Base-by-base conservation (phyloP, 1,140 invertebrate genomes). In the Eurosta solidaginis region DNA sequence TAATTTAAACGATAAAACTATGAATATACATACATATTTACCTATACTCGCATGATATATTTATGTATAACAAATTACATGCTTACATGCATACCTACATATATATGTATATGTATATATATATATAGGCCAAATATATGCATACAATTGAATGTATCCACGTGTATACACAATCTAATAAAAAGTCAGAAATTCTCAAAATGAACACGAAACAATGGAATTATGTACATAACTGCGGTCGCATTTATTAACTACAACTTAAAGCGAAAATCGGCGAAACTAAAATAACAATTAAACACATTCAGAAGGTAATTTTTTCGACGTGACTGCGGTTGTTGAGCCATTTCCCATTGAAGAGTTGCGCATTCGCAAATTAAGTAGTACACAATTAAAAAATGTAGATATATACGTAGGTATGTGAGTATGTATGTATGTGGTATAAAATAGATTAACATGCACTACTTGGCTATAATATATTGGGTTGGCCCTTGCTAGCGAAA, bases 261-360 rank as follows among this genome's bases (percentile, higher is more conserved):
- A 44, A 42, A 74, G 25, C 20, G 44, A 44, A 74, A 74, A 74
- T 74, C 68, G 68, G 68, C 42, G 68, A 74, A 74, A 74, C 68
- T 74, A 74, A 74, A 45, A 44, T 45, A 74, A 74, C 68, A 25
- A 74, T 74, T 74, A 74, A 22, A 33, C 14, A 59, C 27, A 33
- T 36, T 29, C 54, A 59, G 27, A 10, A 59, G 54, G 12, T 17
- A 36, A 12, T 59, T n/a, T n/a, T 59, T 29, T 25, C 12, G 54
- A 33, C 25, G 25, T 12, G 54, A 29, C 54, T 59, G 14, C 14
- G 54, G 17, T 9, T 47, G 54, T 59, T 59, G 54, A 59, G 27
- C 54, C 33, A 59, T 29, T 59, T 59, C 54, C 27, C 54, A 59
- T 59, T 59, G 12, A 59, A 33, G n/a, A 9, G 27, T 59, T 59